A percentile compares a stretch with the other conserved stretches of the same genome.
phyloP scores from a whole-genome alignment of 2,888 invertebrate species.

The Pyrochroa serraticornis region DNA sequence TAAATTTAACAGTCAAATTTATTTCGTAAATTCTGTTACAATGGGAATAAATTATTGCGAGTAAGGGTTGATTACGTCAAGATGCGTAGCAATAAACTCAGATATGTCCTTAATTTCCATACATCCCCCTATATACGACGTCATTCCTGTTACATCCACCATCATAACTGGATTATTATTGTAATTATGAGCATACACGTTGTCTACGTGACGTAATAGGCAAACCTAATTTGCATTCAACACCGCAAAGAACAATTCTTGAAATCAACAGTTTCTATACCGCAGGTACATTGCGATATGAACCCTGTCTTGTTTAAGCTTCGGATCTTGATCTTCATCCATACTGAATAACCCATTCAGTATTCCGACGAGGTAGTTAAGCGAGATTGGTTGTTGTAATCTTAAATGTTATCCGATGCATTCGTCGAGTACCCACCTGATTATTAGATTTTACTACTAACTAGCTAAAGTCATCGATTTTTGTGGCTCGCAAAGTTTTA shows the following conservation, averaged over 20 bases:
- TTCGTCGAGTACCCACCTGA: constrained; percentile 13
- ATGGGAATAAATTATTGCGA: constrained; percentile 16
- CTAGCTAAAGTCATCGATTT: constrained; percentile 9
- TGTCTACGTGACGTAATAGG: constrained; percentile 38
- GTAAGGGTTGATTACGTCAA: constrained; percentile 16
- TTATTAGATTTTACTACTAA: constrained; percentile 24
- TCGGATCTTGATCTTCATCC: constrained; percentile 23
- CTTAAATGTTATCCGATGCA: constrained; percentile 26
- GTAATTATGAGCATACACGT: constrained; percentile 39
- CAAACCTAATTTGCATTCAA: constrained; percentile 35
- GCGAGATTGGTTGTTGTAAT: constrained; percentile 29
- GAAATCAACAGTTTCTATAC: constrained; percentile 37
- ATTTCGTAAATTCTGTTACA: constrained; percentile 3
- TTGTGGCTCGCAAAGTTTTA: no score
- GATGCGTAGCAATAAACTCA: constrained; percentile 20
- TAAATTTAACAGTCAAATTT: background rate
- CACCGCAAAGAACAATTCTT: constrained; percentile 36
- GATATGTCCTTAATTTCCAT: constrained; percentile 27
- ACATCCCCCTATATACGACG: constrained; percentile 24
- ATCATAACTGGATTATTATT: constrained; percentile 43
- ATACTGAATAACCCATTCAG: constrained; percentile 26
- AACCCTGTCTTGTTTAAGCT: constrained; percentile 23
- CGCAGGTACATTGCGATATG: constrained; percentile 17
- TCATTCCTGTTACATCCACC: constrained; percentile 32
- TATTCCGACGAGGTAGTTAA: constrained; percentile 28